A percentile compares a stretch with the other conserved stretches of the same genome.
Evolutionary conservation across 2,888 invertebrate species (phyloP).

Genomic region (Lacanobia oleracea): DNA sequence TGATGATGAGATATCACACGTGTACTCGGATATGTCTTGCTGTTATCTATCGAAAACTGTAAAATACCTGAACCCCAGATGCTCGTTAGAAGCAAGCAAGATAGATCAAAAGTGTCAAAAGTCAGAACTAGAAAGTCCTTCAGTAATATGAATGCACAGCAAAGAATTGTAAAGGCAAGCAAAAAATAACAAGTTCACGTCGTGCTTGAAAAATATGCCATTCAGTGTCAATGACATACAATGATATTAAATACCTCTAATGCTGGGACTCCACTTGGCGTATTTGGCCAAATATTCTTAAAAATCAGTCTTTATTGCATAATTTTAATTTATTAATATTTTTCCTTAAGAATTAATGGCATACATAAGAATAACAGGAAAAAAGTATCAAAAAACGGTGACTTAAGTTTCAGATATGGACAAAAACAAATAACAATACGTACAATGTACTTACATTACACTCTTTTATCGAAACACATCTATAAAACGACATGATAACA

Average conservation of each 20-base stretch:
- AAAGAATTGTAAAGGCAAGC: too few species aligned
- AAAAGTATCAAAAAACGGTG: not conserved
- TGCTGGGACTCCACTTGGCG: too few species aligned
- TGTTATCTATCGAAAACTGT: conserved; percentile 13
- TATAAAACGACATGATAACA: conserved; percentile 16
- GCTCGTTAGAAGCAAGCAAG: not conserved
- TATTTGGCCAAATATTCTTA: too few species aligned
- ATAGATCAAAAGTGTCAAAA: not conserved
- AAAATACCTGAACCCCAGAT: not conserved
- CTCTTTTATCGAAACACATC: conserved; percentile 19
- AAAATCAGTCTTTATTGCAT: too few species aligned
- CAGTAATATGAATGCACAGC: too few species aligned
- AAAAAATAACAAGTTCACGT: too few species aligned
- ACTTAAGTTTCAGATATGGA: conserved; percentile 6
- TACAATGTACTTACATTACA: conserved; percentile 31
- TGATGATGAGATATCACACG: too few species aligned
- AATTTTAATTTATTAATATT: too few species aligned
- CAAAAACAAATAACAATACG: conserved; percentile 6
- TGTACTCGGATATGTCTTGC: conserved; percentile 1
- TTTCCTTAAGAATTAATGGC: not conserved
- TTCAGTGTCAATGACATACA: too few species aligned
- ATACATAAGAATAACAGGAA: conserved; percentile 18
- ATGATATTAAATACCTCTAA: too few species aligned
- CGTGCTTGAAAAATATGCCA: too few species aligned
- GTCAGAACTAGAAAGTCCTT: too few species aligned